Percentiles rank a stretch among this genome's conserved stretches.
Evolutionary conservation across 30 jellyfish, hydroid and myxozoan genomes (phyloP).

Genomic region (Chironex yamaguchii): DNA sequence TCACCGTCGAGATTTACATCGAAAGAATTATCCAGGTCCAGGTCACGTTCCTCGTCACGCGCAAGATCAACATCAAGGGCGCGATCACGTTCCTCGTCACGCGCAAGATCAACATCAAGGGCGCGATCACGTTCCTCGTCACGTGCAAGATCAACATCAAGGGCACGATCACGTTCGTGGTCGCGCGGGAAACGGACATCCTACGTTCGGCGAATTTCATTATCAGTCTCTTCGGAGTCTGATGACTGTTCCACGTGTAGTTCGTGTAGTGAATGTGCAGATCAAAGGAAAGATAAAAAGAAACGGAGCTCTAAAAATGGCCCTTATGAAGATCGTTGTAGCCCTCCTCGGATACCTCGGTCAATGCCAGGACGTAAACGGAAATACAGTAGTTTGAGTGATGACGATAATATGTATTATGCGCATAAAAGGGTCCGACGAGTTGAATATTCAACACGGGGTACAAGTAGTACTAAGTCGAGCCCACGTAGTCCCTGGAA

Average conservation of each 20-base stretch:
- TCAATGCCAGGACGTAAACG: slow-evolving; percentile 39
- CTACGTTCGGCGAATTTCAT: background rate
- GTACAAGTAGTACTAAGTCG: slow-evolving; percentile 8
- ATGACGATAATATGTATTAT: slow-evolving; percentile 70
- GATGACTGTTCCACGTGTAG: slow-evolving; percentile 46
- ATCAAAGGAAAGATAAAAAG: slow-evolving; percentile 29
- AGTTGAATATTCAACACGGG: background rate
- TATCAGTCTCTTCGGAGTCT: background rate
- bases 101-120: background rate
- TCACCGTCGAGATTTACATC: background rate
- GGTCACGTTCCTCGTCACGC: background rate
- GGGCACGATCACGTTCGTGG: slow-evolving; percentile 54
- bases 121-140: background rate
- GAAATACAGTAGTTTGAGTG: slow-evolving; percentile 78
- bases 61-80: background rate
- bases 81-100: background rate
- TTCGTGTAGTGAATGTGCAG: slow-evolving; percentile 52
- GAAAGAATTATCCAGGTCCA: background rate
- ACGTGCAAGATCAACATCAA: background rate
- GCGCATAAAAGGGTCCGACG: slow-evolving; percentile 49
- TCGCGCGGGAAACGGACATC: slow-evolving; percentile 15
- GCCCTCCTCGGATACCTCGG: slow-evolving; percentile 70
- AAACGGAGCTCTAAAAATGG: slow-evolving; percentile 41
- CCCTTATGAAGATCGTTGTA: slow-evolving; percentile 63
- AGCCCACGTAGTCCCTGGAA: slow-evolving; percentile 43